Evolutionary conservation across 2,113 vertebrate species (phyloP).

Genomic region (Herpailurus yagouaroundi): DNA sequence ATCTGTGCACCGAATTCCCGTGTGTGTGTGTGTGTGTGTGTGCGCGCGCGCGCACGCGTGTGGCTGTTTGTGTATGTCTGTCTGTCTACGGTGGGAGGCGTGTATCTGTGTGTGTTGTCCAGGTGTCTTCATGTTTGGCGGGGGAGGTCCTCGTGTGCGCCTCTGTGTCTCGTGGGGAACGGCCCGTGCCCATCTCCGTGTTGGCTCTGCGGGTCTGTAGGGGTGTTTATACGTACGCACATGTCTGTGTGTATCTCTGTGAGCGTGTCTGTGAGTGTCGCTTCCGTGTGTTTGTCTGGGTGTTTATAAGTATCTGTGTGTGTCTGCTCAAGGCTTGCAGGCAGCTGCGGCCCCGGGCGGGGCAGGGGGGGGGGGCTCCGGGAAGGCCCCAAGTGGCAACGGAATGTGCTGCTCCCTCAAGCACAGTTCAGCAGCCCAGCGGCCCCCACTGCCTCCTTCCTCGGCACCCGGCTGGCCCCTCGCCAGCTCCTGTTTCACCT

Average conservation of each 20-base stretch:
- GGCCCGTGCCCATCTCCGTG: fast-evolving
- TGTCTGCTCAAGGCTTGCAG: neutral
- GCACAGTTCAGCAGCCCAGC: too few relatives aligned
- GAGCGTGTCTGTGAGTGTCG: neutral
- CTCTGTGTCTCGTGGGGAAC: too few relatives aligned
- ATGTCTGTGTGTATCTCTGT: neutral
- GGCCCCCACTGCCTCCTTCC: neutral
- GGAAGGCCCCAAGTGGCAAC: neutral
- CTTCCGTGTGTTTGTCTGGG: neutral
- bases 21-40: too few relatives aligned
- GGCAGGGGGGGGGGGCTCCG: neutral
- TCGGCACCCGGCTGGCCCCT: neutral
- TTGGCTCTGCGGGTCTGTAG: neutral
- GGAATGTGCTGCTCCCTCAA: neutral
- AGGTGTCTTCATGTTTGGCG: neutral
- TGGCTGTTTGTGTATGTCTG: neutral
- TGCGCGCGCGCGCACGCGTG: fast-evolving
- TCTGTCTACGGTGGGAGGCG: neutral
- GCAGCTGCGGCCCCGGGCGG: neutral
- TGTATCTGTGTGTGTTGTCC: neutral
- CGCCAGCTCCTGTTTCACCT: neutral
- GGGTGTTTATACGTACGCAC: neutral
- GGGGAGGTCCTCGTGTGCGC: neutral
- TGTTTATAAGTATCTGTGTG: neutral
- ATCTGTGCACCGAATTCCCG: neutral